Percentiles rank a stretch among this genome's conserved stretches.
These are phyloP conservation scores for Gryllus bimaculatus DNA, from an alignment of 1,140 invertebrate species.

Conservation along the genomic window DNA sequence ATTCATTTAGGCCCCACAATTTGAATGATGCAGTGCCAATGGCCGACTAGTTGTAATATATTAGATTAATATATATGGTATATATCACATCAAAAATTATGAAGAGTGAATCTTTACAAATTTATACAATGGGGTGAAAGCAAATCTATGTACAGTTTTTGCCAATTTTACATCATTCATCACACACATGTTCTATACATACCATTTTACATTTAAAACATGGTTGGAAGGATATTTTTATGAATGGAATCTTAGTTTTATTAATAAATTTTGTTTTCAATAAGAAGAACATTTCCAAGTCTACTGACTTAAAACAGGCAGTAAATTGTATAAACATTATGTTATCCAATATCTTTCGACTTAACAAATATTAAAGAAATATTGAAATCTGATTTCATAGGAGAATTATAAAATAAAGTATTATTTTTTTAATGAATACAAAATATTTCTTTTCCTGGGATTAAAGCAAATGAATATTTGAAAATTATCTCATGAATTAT, in stretches of 20 bases:
- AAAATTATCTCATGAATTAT: too few relatives aligned
- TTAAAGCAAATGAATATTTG: too few relatives aligned
- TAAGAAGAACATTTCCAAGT: neutral
- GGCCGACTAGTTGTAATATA: neutral
- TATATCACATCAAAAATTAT: conserved; percentile 6
- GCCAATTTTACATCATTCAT: neutral
- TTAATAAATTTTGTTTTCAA: neutral
- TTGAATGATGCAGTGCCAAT: neutral
- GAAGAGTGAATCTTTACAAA: neutral
- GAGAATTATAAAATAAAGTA: too few relatives aligned
- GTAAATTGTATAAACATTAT: too few relatives aligned
- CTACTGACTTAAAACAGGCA: neutral
- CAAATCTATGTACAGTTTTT: neutral
- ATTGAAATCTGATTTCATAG: too few relatives aligned
- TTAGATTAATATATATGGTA: neutral
- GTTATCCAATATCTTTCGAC: too few relatives aligned
- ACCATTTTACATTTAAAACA: neutral
- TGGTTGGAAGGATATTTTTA: too few relatives aligned
- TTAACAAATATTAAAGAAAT: too few relatives aligned
- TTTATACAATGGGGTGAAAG: neutral
- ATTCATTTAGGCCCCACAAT: neutral
- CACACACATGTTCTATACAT: neutral
- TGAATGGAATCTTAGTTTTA: too few relatives aligned
- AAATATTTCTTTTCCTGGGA: too few relatives aligned
- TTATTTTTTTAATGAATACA: too few relatives aligned